A percentile compares a stretch with the other conserved stretches of the same genome.
Conservation (phyloP, 2,113 vertebrate species). For the Noctilio leporinus region DNA sequence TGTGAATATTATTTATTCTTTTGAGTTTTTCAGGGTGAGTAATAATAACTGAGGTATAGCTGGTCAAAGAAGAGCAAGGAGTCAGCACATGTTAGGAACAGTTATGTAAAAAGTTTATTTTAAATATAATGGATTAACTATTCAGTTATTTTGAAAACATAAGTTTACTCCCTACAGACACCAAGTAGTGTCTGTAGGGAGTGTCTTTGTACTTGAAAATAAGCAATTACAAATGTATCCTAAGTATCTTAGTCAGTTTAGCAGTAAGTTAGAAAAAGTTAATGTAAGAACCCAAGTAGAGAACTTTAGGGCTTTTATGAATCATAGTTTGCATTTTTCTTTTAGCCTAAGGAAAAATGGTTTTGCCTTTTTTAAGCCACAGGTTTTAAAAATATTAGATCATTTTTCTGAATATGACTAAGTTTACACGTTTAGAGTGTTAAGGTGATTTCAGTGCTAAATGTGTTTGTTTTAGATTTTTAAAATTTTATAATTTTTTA, state of each 20-base stretch:
- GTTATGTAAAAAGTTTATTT: slow-evolving; percentile 19
- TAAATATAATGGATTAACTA: neutral
- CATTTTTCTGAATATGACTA: neutral
- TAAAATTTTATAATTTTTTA: neutral
- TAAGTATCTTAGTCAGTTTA: neutral
- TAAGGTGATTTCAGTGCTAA: slow-evolving; percentile 32
- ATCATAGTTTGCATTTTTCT: neutral
- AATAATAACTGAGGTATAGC: neutral
- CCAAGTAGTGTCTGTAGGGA: too few species aligned
- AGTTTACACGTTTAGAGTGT: neutral
- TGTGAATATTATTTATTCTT: neutral
- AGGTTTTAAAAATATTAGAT: neutral
- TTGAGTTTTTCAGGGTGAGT: slow-evolving; percentile 13
- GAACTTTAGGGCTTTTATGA: neutral
- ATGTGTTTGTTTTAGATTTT: slow-evolving; percentile 30
- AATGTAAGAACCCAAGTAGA: neutral
- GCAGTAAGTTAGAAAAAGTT: slow-evolving; percentile 19
- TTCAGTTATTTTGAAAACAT: neutral
- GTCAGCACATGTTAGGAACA: neutral
- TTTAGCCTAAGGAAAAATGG: slow-evolving; percentile 11
- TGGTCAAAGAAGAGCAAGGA: neutral
- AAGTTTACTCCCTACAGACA: neutral
- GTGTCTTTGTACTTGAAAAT: slow-evolving; percentile 23
- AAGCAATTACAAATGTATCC: neutral
- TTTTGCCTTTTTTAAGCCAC: slow-evolving; percentile 36